Evolutionary conservation across 2,113 vertebrate genomes (phyloP), one percentile per base, ranked within the genome.

Genomic region (Romanogobio albipinnatus): DNA sequence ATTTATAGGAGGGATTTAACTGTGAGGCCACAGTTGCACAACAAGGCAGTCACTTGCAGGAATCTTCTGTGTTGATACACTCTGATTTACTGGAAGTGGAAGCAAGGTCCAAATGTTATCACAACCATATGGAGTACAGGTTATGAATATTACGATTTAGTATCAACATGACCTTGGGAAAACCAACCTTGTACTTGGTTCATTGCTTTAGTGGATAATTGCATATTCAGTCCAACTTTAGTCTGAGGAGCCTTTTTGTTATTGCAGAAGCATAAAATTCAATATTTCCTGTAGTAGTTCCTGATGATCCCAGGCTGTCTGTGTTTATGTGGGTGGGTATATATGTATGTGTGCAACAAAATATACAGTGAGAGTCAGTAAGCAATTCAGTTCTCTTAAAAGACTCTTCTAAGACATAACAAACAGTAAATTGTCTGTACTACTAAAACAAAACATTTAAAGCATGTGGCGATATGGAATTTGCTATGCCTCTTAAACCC

Each of bases 21-120:
- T 87, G 91, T 92, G 89, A 91, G 88, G 86, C 82, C 90, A 89
- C 82, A 91, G 93, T 93, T 94, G 92, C 90, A 90, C 83, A 15
- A 74, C 58, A 53, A 58, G 84, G 87, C 88, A 85, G 87, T 58
- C 86, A 89, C 89, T 91, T 91, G 86, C 89, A 87, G 88, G 92
- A 91, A 93, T 92, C 90, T 91, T 88, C 82, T 86, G 89, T 84
- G 36, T 47, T 83, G 75, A 89, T 77, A 86, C 87, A 84, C 87
- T 88, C 74, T 87, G 90, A 92, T 89, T 92, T 82, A 90, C 92
- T 90, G 88, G 89, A 90, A 90, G 88, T 90, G 91, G 89, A 92
- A 87, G 89, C 92, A 92, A 92, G 91, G 93, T 92, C 90, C 92
- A 94, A 89, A 86, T 82, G 90, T 94, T 94, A 93, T 94, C 92